A percentile compares a stretch with the other conserved stretches of the same genome.
These are phyloP conservation scores for Nudaria mundana DNA, from an alignment of 2,888 invertebrate genomes.

Conservation along the genomic window DNA sequence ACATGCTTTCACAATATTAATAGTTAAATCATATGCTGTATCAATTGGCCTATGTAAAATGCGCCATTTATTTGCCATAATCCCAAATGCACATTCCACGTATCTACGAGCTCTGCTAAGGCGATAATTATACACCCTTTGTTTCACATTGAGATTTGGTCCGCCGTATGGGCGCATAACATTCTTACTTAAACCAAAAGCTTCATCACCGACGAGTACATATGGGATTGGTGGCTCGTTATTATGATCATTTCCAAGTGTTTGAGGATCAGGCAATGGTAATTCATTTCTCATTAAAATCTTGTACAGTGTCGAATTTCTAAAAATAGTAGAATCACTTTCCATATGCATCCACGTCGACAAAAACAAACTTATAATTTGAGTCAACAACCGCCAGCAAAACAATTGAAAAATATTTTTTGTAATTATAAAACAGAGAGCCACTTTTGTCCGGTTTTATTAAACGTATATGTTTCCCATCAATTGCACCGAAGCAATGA, in stretches of 20 bases:
- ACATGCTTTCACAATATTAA: neutral
- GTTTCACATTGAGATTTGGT: neutral
- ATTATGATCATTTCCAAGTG: neutral
- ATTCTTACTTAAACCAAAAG: neutral
- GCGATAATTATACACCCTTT: neutral
- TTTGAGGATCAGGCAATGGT: no score
- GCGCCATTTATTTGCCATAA: slow-evolving; percentile 1
- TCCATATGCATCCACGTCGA: slow-evolving; percentile 3
- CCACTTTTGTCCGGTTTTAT: neutral
- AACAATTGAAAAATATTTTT: slow-evolving; percentile 7
- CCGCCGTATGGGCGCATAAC: neutral
- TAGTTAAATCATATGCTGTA: neutral
- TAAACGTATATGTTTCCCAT: neutral
- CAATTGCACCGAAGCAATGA: neutral
- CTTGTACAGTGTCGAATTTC: no score
- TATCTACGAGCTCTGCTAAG: neutral
- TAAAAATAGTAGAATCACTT: slow-evolving; percentile 11
- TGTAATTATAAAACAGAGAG: slow-evolving; percentile 4
- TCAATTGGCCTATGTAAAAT: slow-evolving; percentile 1
- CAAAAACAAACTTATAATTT: slow-evolving; percentile 10
- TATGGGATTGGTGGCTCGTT: no score
- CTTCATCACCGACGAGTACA: neutral
- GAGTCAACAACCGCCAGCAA: slow-evolving; percentile 9
- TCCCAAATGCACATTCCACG: neutral
- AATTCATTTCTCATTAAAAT: no score